Evolutionary conservation across 2,113 vertebrate species (phyloP), one percentile per base, ranked within the genome.

Genomic region (Entelurus aequoreus): DNA sequence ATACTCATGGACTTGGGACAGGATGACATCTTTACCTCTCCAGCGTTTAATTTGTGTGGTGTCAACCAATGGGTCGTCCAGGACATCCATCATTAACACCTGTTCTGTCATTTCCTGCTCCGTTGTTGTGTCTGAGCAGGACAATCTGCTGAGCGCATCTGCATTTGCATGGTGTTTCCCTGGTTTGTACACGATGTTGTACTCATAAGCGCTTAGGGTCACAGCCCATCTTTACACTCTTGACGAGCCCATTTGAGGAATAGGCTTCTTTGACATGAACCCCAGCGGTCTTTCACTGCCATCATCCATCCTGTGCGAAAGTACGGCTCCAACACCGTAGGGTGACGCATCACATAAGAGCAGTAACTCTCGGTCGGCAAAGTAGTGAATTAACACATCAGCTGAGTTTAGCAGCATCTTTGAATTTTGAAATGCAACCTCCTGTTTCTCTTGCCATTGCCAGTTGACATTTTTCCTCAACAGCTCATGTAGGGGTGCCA

Each of bases 181-280:
- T 48, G 58, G 44, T 35, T 60, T 63, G 40, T 53, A 63, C 1
- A 63, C 19, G 1, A 63, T 63, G 5, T 54, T 53, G 50, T 47
- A 64, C 9, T 54, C 52, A 13, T 47, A 64, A 6, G 61, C 49
- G 12, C 49, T 53, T 10, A 63, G 9, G 5, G 8, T 15, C 9
- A 56, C 35, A 63, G 61, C 37, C 47, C 63, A 71, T 40, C 51
- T 48, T 13, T 66, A 58, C 1, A 66, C 54, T 62, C 63, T 28
- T 3, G 53, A 63, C 15, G 63, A 69, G 0, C 11, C 63, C 63
- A 62, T 62, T 28, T 66, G 67, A 9, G 50, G 69, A 44, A 61
- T 46, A 11, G 68, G 48, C 11, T 74, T 74, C 11, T n/a, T 62
- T 28, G 28, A 28, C 2, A 28, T 28, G 28, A 28, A 28, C 28